phyloP scores from a whole-genome alignment of 2,888 invertebrate genomes.

The Brenthis hecate region DNA sequence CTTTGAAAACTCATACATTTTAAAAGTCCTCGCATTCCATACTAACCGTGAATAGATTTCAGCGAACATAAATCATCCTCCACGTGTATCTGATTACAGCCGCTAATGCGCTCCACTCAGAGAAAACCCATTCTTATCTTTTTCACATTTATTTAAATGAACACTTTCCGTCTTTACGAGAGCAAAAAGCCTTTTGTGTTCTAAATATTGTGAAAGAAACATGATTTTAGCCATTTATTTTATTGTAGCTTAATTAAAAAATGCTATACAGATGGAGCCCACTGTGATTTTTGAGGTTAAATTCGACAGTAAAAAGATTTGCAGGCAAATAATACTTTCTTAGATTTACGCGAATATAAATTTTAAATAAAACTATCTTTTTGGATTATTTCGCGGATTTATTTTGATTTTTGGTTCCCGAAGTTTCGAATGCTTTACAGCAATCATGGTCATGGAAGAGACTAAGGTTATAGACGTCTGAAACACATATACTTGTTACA shows the following conservation, averaged over 20 bases:
- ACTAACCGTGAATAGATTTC: conserved; percentile 7
- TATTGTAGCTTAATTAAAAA: conserved; percentile 7
- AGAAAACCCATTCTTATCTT: conserved; percentile 20
- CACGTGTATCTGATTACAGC: conserved; percentile 19
- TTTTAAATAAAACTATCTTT: too few species aligned
- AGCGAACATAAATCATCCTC: conserved; percentile 15
- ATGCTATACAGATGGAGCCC: too few species aligned
- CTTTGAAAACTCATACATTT: not conserved
- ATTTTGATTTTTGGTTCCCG: too few species aligned
- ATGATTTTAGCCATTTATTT: not conserved
- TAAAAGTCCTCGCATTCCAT: not conserved
- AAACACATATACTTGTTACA: too few species aligned
- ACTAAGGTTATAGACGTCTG: too few species aligned
- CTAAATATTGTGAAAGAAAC: conserved; percentile 6
- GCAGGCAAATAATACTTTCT: too few species aligned
- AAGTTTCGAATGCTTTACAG: too few species aligned
- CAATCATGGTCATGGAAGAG: too few species aligned
- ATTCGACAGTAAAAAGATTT: too few species aligned
- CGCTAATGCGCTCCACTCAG: conserved; percentile 20
- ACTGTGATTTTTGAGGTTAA: too few species aligned
- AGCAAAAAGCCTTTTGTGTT: conserved; percentile 8
- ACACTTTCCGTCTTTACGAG: conserved; percentile 14
- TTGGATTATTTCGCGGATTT: too few species aligned
- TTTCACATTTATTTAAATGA: conserved; percentile 21
- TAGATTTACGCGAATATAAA: too few species aligned